Evolutionary conservation across 2,113 vertebrate species (phyloP).

Genomic region (Mobula hypostoma): DNA sequence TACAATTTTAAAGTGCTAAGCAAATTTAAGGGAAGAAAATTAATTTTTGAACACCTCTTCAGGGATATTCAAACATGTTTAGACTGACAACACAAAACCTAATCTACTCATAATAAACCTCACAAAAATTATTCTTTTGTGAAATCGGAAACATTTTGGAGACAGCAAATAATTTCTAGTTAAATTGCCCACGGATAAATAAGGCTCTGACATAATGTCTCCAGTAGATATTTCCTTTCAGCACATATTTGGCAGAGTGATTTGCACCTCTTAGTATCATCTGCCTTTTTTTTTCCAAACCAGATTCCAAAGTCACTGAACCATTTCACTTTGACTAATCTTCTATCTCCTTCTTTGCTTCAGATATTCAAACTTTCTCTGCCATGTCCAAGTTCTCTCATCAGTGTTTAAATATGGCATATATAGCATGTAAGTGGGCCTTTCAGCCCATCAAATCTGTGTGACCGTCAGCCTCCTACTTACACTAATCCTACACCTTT

Average conservation of each 20-base stretch:
- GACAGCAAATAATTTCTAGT: background rate
- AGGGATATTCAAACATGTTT: conserved; percentile 6
- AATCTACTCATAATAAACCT: background rate
- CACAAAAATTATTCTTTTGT: background rate
- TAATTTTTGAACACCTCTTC: background rate
- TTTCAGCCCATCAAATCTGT: no score
- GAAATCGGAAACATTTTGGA: background rate
- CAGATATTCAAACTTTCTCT: background rate
- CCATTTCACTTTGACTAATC: background rate
- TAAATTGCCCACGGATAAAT: background rate
- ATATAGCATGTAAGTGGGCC: no score
- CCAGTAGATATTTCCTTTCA: background rate
- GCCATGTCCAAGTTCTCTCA: background rate
- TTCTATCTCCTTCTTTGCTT: background rate
- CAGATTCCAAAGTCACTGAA: background rate
- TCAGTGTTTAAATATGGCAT: background rate
- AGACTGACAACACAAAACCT: background rate
- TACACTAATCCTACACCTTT: no score
- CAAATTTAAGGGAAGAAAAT: background rate
- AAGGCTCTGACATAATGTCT: background rate
- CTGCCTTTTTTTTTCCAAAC: background rate
- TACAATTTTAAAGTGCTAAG: background rate
- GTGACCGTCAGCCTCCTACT: no score
- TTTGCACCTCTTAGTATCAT: background rate
- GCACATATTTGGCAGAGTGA: background rate